Conservation (phyloP, 2,113 vertebrate species). For the Empidonax alnorum region DNA sequence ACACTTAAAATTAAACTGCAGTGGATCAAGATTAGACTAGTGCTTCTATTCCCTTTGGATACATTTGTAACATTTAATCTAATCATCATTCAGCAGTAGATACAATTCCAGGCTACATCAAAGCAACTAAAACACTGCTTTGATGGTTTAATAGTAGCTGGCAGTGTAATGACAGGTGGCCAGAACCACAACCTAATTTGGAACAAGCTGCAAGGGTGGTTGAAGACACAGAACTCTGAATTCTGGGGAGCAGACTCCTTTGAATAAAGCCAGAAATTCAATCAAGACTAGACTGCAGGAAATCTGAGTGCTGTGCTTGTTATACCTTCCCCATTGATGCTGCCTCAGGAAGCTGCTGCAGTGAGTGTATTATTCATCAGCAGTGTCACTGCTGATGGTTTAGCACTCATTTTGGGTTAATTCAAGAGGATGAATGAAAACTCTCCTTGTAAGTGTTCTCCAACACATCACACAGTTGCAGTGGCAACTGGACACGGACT, state of each 20-base stretch:
- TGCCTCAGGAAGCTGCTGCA: not conserved
- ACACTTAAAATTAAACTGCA: conserved; percentile 26
- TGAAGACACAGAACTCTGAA: not conserved
- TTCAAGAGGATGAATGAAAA: not conserved
- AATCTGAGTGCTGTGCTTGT: not conserved
- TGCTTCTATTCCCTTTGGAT: conserved; percentile 63
- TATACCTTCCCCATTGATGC: not conserved
- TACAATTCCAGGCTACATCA: conserved; percentile 72
- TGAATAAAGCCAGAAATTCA: not conserved
- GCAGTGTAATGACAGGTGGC: conserved; percentile 70
- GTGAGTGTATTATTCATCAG: not conserved
- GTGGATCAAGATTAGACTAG: conserved; percentile 1
- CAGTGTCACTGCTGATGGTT: not conserved
- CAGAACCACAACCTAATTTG: conserved; percentile 59
- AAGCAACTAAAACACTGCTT: conserved; percentile 73
- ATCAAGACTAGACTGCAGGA: not conserved
- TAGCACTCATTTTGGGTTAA: not conserved
- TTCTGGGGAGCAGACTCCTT: conserved; percentile 10
- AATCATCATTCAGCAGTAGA: conserved; percentile 57
- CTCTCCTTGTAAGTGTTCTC: not conserved
- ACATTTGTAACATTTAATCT: conserved; percentile 74
- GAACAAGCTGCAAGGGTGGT: conserved; percentile 20
- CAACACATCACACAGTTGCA: not conserved
- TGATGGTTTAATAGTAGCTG: conserved; percentile 73
- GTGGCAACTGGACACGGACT: not conserved